Evolutionary conservation across 2,113 vertebrate species (phyloP).

Genomic region (Syngnathus scovelli): DNA sequence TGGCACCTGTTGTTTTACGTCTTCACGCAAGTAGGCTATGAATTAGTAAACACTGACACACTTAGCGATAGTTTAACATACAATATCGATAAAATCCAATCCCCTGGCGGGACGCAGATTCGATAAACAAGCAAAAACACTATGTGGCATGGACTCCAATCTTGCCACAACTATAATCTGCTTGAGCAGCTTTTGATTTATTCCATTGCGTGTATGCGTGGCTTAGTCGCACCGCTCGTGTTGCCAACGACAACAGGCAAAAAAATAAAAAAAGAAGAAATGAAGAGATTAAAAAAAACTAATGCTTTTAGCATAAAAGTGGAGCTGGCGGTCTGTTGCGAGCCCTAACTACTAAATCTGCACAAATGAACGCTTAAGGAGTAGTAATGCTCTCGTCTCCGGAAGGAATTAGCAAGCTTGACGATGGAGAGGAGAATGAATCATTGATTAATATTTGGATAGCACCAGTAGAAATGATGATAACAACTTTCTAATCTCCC

Average conservation of each 20-base stretch:
- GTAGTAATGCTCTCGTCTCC: constrained; percentile 67
- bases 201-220: constrained; percentile 55
- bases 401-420: constrained; percentile 65
- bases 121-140: constrained; percentile 37
- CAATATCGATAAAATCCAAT: constrained; percentile 22
- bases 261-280: constrained; percentile 52
- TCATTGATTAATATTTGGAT: constrained; percentile 63
- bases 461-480: constrained; percentile 35
- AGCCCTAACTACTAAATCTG: constrained; percentile 64
- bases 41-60: constrained; percentile 24
- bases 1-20: constrained; percentile 34
- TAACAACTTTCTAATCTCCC: constrained; percentile 49
- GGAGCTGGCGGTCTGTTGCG: constrained; percentile 50
- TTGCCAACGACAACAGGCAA: constrained; percentile 34
- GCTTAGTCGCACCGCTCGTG: constrained; percentile 52
- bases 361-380: constrained; percentile 67
- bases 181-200: constrained; percentile 56
- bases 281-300: constrained; percentile 66
- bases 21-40: constrained; percentile 8
- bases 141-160: constrained; percentile 43
- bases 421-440: constrained; percentile 53
- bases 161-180: constrained; percentile 55
- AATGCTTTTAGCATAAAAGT: constrained; percentile 68
- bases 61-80: constrained; percentile 13
- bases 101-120: constrained; percentile 16